Evolutionary conservation across 2,888 invertebrate species (phyloP).

Genomic region (Seira musarum): DNA sequence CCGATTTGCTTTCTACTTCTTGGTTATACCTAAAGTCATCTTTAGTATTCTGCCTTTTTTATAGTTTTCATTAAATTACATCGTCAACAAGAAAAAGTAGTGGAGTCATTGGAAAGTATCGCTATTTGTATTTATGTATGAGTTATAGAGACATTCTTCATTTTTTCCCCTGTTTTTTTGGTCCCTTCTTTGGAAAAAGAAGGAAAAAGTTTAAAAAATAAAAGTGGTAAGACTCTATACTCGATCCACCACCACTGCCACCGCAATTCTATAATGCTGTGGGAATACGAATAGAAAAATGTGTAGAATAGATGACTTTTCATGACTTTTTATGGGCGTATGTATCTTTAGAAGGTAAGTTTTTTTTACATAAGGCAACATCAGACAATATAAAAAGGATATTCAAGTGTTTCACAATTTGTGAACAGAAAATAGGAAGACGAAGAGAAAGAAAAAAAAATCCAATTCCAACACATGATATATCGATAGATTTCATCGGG

Average conservation of each 20-base stretch:
- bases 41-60: not conserved
- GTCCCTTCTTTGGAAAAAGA: not conserved
- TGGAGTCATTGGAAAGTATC: constrained; percentile 20
- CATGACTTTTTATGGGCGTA: constrained; percentile 3
- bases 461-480: constrained; percentile 60
- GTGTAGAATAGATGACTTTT: constrained; percentile 38
- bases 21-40: not conserved
- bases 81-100: constrained; percentile 30
- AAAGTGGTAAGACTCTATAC: not conserved
- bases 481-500: constrained; percentile 52
- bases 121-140: constrained; percentile 38
- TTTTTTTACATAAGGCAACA: not conserved
- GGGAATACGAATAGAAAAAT: constrained; percentile 24
- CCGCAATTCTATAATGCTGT: constrained; percentile 21
- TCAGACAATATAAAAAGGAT: constrained; percentile 36
- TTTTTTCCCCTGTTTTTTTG: constrained; percentile 42
- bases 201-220: not conserved
- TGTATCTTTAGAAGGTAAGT: not conserved
- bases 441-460: constrained; percentile 33
- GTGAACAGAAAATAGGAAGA: constrained; percentile 4
- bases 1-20: not conserved
- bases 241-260: not conserved
- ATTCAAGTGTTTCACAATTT: constrained; percentile 59
- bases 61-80: constrained; percentile 59
- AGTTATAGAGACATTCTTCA: constrained; percentile 52